Percentiles rank a stretch among this genome's conserved stretches.
Evolutionary conservation across 2,113 vertebrate species (phyloP).

Genomic region (Falco punctatus): DNA sequence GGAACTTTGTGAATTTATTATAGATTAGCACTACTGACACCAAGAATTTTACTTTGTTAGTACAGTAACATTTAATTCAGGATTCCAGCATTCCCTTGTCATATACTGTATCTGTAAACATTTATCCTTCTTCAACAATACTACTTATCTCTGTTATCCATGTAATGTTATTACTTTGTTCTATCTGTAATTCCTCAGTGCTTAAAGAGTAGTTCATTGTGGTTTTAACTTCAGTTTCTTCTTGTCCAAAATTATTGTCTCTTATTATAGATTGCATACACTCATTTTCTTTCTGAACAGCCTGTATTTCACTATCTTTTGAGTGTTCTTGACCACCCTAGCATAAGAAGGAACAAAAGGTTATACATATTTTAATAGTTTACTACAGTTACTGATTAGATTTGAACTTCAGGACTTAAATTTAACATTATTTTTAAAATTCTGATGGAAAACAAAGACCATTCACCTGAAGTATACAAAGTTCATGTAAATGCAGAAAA

Average conservation of each 20-base stretch:
- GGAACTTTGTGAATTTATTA: not conserved
- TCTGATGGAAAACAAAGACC: not conserved
- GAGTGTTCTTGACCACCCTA: constrained; percentile 59
- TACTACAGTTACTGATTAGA: not conserved
- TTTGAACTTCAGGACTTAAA: not conserved
- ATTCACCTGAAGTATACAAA: not conserved
- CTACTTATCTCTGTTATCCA: constrained; percentile 11
- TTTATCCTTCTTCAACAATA: not conserved
- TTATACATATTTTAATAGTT: not conserved
- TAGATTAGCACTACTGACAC: not conserved
- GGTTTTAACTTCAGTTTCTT: constrained; percentile 48
- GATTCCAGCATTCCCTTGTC: not conserved
- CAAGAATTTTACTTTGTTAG: not conserved
- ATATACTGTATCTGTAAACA: not conserved
- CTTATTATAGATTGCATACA: not conserved
- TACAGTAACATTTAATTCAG: not conserved
- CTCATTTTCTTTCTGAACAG: constrained; percentile 3
- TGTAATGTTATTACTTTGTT: constrained; percentile 34
- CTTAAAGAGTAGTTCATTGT: not conserved
- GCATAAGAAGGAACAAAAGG: constrained; percentile 8
- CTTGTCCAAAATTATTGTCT: not conserved
- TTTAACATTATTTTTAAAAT: not conserved
- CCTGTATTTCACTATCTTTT: constrained; percentile 32
- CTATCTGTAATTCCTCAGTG: not conserved
- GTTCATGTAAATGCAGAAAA: not conserved